Evolutionary conservation across 1,140 invertebrate genomes (phyloP).

Genomic region (Liolophura sinensis): DNA sequence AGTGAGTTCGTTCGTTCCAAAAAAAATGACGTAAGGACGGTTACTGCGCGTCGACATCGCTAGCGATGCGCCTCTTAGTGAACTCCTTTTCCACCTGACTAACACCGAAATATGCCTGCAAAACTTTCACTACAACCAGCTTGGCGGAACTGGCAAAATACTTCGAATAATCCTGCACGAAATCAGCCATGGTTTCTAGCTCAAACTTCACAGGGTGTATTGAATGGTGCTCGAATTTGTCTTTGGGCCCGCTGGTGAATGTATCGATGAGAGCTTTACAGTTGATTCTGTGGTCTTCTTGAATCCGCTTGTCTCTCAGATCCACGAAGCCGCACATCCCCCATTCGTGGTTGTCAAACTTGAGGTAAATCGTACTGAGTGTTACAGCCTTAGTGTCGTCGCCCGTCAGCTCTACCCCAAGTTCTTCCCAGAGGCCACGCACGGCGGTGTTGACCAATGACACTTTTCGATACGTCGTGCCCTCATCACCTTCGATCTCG

Average conservation of each 20-base stretch:
- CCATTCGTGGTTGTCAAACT: conserved; percentile 31
- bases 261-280: conserved; percentile 16
- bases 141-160: conserved; percentile 31
- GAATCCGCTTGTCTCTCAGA: conserved; percentile 18
- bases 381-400: conserved; percentile 21
- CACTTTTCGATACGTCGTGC: conserved; percentile 1
- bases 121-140: conserved; percentile 31
- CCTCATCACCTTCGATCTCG: neutral
- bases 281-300: conserved; percentile 16
- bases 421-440: conserved; percentile 23
- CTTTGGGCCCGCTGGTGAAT: conserved; percentile 27
- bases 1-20: too few species aligned
- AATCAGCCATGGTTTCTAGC: conserved; percentile 24
- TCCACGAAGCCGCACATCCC: conserved; percentile 29
- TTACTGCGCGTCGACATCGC: too few species aligned
- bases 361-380: conserved; percentile 25
- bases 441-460: conserved; percentile 23
- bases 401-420: conserved; percentile 21
- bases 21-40: too few species aligned
- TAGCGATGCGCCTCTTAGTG: neutral
- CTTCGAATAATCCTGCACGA: conserved; percentile 25
- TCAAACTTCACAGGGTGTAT: conserved; percentile 20
- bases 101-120: conserved; percentile 27
- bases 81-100: conserved; percentile 21
- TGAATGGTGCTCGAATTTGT: conserved; percentile 29